These are phyloP conservation scores for Sisyra terminalis DNA, from an alignment of 2,888 invertebrate species.

Conservation along the genomic window DNA sequence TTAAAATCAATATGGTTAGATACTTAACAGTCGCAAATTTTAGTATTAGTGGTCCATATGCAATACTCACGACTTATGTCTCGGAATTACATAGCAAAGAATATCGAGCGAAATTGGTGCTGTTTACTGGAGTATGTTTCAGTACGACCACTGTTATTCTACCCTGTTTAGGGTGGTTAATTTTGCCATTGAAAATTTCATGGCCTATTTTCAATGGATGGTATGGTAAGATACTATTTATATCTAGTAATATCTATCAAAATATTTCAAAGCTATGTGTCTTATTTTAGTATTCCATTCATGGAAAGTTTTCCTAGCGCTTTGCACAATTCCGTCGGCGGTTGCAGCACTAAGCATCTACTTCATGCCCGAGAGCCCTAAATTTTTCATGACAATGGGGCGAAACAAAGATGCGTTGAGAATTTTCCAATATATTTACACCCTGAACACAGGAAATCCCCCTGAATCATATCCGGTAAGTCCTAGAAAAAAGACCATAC, in stretches of 20 bases:
- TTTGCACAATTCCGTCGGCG: constrained; percentile 46
- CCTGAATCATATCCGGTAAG: constrained; percentile 48
- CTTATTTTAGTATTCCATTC: constrained; percentile 35
- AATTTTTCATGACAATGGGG: constrained; percentile 55
- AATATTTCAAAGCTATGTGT: too few species aligned
- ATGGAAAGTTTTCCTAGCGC: constrained; percentile 43
- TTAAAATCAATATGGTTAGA: not conserved
- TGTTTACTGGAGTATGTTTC: constrained; percentile 48
- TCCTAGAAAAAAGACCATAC: constrained; percentile 8
- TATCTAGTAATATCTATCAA: too few species aligned
- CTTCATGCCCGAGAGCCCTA: constrained; percentile 60
- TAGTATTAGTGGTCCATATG: constrained; percentile 54
- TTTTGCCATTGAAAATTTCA: constrained; percentile 44
- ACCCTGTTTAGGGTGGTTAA: constrained; percentile 52
- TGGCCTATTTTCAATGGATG: constrained; percentile 26
- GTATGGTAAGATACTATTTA: constrained; percentile 21
- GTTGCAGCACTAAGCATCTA: constrained; percentile 41
- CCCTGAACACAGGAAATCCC: constrained; percentile 43
- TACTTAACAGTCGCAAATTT: not conserved
- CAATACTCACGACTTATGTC: constrained; percentile 52
- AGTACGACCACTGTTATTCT: constrained; percentile 44
- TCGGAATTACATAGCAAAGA: constrained; percentile 55
- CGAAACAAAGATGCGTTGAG: constrained; percentile 45
- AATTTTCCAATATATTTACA: constrained; percentile 46
- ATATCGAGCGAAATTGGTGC: constrained; percentile 44